phyloP scores from a whole-genome alignment of 1,140 invertebrate genomes.

The Papilio dardanus region DNA sequence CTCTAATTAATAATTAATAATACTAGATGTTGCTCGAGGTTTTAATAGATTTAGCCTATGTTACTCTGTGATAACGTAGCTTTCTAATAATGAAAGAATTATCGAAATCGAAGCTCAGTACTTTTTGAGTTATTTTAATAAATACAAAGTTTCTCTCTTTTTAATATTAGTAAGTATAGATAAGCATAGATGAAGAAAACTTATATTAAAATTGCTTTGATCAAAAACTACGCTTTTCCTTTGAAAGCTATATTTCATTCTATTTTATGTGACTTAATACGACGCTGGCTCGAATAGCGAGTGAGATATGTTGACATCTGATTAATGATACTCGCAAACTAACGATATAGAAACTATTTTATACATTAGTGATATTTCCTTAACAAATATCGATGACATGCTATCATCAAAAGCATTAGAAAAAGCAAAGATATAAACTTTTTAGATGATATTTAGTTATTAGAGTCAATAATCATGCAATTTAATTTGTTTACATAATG shows the following conservation, averaged over 20 bases:
- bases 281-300: slow-evolving; percentile 11
- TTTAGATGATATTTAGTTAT: too few species aligned
- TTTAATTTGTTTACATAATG: too few species aligned
- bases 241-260: slow-evolving; percentile 9
- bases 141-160: neutral
- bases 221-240: slow-evolving; percentile 7
- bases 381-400: neutral
- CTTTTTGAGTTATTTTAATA: too few species aligned
- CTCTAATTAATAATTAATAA: too few species aligned
- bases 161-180: neutral
- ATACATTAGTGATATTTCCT: neutral
- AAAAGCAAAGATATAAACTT: too few species aligned
- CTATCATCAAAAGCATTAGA: too few species aligned
- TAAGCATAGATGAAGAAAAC: neutral
- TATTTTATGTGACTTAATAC: slow-evolving; percentile 24
- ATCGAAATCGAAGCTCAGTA: too few species aligned
- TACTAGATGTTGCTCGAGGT: too few species aligned
- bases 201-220: slow-evolving; percentile 2
- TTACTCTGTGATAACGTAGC: too few species aligned
- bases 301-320: slow-evolving; percentile 25
- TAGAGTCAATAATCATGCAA: too few species aligned
- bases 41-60: too few species aligned
- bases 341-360: slow-evolving; percentile 10
- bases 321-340: slow-evolving; percentile 12
- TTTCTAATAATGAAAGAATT: too few species aligned